Conservation (phyloP, 1,140 invertebrate genomes). For the Brevipalpus yothersi region DNA sequence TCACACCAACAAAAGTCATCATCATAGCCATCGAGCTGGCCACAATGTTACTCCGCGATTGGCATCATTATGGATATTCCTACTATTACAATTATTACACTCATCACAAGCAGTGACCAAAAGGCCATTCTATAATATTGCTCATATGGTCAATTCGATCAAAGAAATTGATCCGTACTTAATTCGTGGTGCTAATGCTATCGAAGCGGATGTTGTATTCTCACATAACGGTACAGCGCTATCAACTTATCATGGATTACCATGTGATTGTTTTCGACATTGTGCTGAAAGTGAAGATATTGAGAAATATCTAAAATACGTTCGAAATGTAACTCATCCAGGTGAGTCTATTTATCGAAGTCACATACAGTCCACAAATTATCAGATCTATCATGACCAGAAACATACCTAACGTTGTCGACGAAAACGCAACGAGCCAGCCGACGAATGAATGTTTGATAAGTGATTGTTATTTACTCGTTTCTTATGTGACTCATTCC, state of each 20-base stretch:
- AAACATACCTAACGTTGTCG: too few species aligned
- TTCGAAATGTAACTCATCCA: conserved; percentile 9
- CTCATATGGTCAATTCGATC: conserved; percentile 16
- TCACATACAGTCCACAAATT: too few species aligned
- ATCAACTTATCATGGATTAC: conserved; percentile 12
- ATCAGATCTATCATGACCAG: too few species aligned
- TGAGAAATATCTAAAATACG: conserved; percentile 8
- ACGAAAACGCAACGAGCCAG: too few species aligned
- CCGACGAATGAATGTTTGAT: too few species aligned
- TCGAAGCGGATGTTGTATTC: conserved; percentile 15
- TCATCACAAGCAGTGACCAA: background rate
- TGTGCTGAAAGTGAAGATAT: conserved; percentile 11
- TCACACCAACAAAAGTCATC: too few species aligned
- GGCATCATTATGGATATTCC: too few species aligned
- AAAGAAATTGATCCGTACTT: conserved; percentile 13
- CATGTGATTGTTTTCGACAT: conserved; percentile 13
- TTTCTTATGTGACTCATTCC: too few species aligned
- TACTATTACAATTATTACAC: too few species aligned
- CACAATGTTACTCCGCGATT: too few species aligned
- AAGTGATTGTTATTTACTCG: too few species aligned
- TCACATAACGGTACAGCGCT: conserved; percentile 10
- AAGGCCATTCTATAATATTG: conserved; percentile 14
- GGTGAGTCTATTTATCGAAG: background rate
- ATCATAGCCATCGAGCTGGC: too few species aligned
- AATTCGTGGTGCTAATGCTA: conserved; percentile 13